These are phyloP conservation scores for Microcebus murinus DNA, from an alignment of 2,113 vertebrate genomes.

Conservation along the genomic window DNA sequence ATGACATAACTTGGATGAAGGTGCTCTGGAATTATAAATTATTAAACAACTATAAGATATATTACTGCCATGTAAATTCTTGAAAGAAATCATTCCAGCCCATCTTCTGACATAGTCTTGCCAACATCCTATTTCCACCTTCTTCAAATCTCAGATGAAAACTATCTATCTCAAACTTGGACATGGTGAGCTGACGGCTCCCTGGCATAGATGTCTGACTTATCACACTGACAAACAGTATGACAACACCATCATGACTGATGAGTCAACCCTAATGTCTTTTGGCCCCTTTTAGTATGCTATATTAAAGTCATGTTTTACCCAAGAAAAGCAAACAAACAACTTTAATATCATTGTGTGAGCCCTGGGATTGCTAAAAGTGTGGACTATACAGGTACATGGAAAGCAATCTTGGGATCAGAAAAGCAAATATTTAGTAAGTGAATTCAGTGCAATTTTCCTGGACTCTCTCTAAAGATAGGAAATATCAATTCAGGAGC, in stretches of 20 bases:
- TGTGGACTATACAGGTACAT: not conserved
- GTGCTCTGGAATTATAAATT: not conserved
- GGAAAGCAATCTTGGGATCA: not conserved
- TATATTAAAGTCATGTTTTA: not conserved
- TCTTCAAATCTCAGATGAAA: not conserved
- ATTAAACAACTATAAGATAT: not conserved
- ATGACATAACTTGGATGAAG: not conserved
- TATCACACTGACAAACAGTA: not conserved
- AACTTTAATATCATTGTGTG: not conserved
- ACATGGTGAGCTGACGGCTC: not conserved
- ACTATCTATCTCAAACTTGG: not conserved
- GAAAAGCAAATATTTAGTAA: conserved; percentile 7
- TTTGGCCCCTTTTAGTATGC: not conserved
- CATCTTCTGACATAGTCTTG: not conserved
- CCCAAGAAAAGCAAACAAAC: not conserved
- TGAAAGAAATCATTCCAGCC: not conserved
- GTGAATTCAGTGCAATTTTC: not conserved
- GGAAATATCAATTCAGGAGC: not conserved
- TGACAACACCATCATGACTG: not conserved
- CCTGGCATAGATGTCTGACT: not conserved
- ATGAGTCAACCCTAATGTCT: not conserved
- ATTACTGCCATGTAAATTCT: not conserved
- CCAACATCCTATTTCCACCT: not conserved
- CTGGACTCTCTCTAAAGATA: not conserved
- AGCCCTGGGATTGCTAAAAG: not conserved